Percentiles rank a stretch among this genome's conserved stretches.
Evolutionary conservation across 2,113 vertebrate genomes (phyloP).

Genomic region (Ceratotherium simum): DNA sequence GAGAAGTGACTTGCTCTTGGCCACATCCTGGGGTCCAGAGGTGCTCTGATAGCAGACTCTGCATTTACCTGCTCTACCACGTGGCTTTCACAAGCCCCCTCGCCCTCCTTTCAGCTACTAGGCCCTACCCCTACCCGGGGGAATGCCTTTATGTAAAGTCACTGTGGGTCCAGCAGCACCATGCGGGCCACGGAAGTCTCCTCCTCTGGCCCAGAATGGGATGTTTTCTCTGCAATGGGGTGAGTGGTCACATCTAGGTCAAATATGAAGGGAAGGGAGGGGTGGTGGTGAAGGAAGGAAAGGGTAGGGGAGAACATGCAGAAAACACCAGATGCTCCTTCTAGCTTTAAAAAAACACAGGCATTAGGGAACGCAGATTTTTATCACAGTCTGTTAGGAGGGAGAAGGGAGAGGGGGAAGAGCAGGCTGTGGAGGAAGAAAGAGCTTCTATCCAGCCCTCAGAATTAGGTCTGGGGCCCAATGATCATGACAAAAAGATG

Average conservation of each 20-base stretch:
- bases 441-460: neutral
- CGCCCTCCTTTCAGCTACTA: neutral
- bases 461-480: neutral
- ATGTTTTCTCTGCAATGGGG: neutral
- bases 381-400: constrained; percentile 60
- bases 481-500: neutral
- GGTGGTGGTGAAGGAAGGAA: neutral
- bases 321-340: constrained; percentile 71
- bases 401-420: neutral
- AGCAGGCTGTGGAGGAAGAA: constrained; percentile 16
- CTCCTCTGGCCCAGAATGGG: neutral
- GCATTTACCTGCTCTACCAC: neutral
- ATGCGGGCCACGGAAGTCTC: neutral
- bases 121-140: neutral
- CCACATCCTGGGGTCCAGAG: neutral
- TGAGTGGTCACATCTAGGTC: constrained; percentile 29
- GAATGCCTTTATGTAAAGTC: neutral
- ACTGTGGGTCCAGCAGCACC: neutral
- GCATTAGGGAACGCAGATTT: constrained; percentile 67
- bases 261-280: neutral
- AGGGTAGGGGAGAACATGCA: neutral
- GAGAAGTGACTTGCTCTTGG: neutral
- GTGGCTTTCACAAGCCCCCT: neutral
- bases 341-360: constrained; percentile 12
- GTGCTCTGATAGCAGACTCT: neutral